These are phyloP conservation scores for Zaprionus camerounensis DNA, from an alignment of 1,140 invertebrate species.

Conservation along the genomic window DNA sequence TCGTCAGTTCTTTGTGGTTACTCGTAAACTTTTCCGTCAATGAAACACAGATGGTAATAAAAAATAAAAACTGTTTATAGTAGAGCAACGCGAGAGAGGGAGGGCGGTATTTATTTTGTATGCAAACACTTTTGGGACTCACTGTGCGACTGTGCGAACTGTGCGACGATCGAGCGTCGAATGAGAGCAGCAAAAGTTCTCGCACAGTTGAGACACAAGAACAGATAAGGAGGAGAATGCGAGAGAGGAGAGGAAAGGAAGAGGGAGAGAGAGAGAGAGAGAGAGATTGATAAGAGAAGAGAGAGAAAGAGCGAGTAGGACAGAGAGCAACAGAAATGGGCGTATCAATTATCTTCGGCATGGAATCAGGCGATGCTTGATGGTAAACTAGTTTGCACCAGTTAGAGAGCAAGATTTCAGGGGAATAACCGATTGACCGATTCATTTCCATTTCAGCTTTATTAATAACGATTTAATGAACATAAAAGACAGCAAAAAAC, in stretches of 20 bases:
- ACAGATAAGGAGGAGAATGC: background rate
- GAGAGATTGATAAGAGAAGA: background rate
- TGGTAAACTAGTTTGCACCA: background rate
- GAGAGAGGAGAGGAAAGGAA: background rate
- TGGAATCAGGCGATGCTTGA: background rate
- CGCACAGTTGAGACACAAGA: background rate
- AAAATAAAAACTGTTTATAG: conserved; percentile 5
- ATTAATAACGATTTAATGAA: too few relatives aligned
- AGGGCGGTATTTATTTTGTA: background rate
- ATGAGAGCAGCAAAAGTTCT: background rate
- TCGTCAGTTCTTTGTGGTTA: background rate
- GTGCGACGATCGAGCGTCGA: background rate
- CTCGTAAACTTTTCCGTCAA: background rate
- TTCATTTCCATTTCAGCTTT: background rate
- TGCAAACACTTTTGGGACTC: background rate
- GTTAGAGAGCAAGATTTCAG: background rate
- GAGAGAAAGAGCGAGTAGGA: background rate
- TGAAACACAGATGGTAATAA: background rate
- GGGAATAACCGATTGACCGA: background rate
- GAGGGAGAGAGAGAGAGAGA: background rate
- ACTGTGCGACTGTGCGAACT: background rate
- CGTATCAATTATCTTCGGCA: background rate
- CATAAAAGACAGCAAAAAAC: too few relatives aligned
- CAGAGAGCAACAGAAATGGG: background rate
- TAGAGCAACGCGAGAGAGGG: background rate